Conservation (phyloP, 1,140 invertebrate species). For the Platyscapa corneri region DNA sequence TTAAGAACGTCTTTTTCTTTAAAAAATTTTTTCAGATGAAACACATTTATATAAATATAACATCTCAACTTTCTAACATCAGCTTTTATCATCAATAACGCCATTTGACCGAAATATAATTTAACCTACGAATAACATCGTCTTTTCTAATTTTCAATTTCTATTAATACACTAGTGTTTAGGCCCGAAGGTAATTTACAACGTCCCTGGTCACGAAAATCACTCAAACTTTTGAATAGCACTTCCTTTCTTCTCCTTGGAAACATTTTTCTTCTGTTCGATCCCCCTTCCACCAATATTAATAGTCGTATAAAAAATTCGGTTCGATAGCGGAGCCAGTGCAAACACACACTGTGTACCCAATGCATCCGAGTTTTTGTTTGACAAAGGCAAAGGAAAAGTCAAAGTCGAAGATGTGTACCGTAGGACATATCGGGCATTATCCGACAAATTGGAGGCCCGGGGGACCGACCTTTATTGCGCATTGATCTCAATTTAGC, state of each 20-base stretch:
- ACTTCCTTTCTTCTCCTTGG: not conserved
- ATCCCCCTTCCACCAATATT: slow-evolving; percentile 1
- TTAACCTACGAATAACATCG: not conserved
- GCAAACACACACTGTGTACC: not conserved
- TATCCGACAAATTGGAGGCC: not conserved
- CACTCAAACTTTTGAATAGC: not conserved
- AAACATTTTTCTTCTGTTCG: not conserved
- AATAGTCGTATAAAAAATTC: slow-evolving; percentile 24
- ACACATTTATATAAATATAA: not conserved
- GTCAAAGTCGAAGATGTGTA: not conserved
- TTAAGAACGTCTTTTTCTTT: too few species aligned
- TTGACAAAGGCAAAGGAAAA: slow-evolving; percentile 27
- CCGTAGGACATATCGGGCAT: not conserved
- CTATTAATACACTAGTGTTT: not conserved
- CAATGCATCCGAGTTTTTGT: slow-evolving; percentile 23
- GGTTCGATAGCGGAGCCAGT: not conserved
- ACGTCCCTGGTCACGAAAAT: slow-evolving; percentile 1
- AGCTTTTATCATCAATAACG: not conserved
- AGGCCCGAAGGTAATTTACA: not conserved
- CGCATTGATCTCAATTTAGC: slow-evolving; percentile 53
- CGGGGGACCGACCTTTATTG: slow-evolving; percentile 37
- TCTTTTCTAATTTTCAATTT: not conserved
- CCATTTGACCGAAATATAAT: not conserved
- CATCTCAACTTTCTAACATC: not conserved
- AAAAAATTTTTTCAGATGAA: too few species aligned